These are phyloP conservation scores for Tenodera sinensis DNA, from an alignment of 2,888 invertebrate species.

Conservation along the genomic window DNA sequence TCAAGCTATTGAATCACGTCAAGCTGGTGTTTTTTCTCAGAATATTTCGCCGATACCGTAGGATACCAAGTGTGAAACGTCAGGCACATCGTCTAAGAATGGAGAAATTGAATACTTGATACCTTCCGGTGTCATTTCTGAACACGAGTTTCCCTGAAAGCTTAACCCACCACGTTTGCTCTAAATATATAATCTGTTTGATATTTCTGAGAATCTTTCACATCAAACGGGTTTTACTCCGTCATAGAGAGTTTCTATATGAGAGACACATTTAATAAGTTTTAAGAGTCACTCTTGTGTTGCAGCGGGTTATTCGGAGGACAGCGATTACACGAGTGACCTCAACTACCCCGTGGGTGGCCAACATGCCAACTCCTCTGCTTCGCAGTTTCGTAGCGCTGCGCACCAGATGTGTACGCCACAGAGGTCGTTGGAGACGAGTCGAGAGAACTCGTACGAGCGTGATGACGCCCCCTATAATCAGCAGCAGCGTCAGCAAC, in stretches of 20 bases:
- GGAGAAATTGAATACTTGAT: no score
- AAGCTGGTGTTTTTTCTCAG: no score
- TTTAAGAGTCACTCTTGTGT: not conserved
- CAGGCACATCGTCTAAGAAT: no score
- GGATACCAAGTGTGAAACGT: no score
- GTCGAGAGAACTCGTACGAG: conserved; percentile 79
- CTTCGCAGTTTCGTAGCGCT: conserved; percentile 78
- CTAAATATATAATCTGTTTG: no score
- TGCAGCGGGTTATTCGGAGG: conserved; percentile 91
- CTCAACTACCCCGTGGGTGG: conserved; percentile 88
- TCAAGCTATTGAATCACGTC: no score
- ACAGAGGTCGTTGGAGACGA: conserved; percentile 72
- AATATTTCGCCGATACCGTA: no score
- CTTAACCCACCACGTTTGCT: no score
- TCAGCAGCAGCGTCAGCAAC: conserved; percentile 22
- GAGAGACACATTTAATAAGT: not conserved
- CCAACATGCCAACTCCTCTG: conserved; percentile 87
- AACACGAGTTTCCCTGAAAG: no score
- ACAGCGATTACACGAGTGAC: conserved; percentile 95
- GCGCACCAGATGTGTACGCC: conserved; percentile 77
- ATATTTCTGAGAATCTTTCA: not conserved
- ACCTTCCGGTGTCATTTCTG: no score
- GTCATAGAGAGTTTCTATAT: not conserved
- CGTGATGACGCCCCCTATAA: conserved; percentile 56
- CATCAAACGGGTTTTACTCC: not conserved